phyloP scores from a whole-genome alignment of 2,113 vertebrate genomes.

The Corynorhinus townsendii region DNA sequence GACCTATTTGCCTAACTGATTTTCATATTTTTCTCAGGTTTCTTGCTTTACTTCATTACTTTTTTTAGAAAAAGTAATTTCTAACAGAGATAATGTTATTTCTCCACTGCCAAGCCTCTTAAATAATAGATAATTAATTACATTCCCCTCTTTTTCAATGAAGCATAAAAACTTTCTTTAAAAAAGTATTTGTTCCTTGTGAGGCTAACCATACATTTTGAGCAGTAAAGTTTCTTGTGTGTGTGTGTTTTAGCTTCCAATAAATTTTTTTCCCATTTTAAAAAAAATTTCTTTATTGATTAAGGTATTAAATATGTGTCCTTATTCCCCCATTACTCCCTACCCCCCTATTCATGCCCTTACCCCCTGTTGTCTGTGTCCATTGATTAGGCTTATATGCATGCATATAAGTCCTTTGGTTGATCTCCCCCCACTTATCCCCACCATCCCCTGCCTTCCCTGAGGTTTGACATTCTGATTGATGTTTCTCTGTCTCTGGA shows the following conservation, averaged over 20 bases:
- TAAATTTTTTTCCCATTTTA: not conserved
- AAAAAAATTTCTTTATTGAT: too few relatives aligned
- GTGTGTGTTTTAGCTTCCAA: not conserved
- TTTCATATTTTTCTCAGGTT: not conserved
- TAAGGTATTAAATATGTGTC: too few relatives aligned
- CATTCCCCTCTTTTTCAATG: not conserved
- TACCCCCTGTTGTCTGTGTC: too few relatives aligned
- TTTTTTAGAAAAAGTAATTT: constrained; percentile 1
- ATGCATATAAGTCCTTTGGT: too few relatives aligned
- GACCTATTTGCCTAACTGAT: not conserved
- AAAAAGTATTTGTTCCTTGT: not conserved
- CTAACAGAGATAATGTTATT: not conserved
- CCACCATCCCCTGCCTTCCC: too few relatives aligned
- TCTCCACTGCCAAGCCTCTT: not conserved
- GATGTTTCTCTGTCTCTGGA: too few relatives aligned
- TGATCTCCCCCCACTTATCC: too few relatives aligned
- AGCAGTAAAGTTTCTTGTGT: not conserved
- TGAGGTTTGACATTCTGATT: too few relatives aligned
- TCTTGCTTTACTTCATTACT: not conserved
- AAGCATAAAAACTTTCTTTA: constrained; percentile 19
- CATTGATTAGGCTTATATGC: too few relatives aligned
- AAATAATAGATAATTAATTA: constrained; percentile 35
- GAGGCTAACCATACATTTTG: not conserved
- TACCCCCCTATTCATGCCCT: too few relatives aligned
- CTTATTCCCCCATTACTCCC: too few relatives aligned